Evolutionary conservation across 2,113 vertebrate genomes (phyloP).

Genomic region (Rhinoptilus africanus): DNA sequence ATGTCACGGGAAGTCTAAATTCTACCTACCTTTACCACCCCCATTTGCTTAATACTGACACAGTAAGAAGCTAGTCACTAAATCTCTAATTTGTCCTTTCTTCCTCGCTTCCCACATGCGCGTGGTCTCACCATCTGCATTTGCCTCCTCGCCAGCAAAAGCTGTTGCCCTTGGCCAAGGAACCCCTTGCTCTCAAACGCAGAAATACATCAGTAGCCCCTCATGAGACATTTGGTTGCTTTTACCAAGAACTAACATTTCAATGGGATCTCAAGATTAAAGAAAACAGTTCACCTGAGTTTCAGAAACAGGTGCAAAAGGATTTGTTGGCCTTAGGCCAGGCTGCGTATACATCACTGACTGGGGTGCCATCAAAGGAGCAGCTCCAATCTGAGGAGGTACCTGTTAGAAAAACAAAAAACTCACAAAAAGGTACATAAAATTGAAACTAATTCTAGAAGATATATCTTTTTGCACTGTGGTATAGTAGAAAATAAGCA

Average conservation of each 20-base stretch:
- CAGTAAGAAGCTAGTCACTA: neutral
- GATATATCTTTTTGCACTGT: neutral
- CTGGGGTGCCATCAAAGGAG: constrained; percentile 85
- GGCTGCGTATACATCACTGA: constrained; percentile 85
- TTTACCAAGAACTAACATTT: neutral
- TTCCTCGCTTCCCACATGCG: neutral
- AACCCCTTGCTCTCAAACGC: neutral
- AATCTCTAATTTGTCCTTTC: neutral
- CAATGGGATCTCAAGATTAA: neutral
- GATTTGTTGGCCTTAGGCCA: constrained; percentile 84
- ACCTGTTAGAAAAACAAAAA: constrained; percentile 66
- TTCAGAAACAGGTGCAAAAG: constrained; percentile 83
- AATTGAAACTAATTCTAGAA: neutral
- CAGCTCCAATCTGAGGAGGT: constrained; percentile 83
- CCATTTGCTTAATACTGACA: neutral
- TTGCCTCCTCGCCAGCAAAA: neutral
- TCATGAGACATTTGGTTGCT: neutral
- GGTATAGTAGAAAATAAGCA: neutral
- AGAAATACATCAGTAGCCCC: neutral
- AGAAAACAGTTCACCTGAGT: constrained; percentile 77
- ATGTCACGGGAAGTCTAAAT: neutral
- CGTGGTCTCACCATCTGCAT: neutral
- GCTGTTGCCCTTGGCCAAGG: neutral
- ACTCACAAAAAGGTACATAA: neutral
- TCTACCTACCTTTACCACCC: neutral